phyloP scores from a whole-genome alignment of 2,888 invertebrate species.

The Physocephala rufipes region DNA sequence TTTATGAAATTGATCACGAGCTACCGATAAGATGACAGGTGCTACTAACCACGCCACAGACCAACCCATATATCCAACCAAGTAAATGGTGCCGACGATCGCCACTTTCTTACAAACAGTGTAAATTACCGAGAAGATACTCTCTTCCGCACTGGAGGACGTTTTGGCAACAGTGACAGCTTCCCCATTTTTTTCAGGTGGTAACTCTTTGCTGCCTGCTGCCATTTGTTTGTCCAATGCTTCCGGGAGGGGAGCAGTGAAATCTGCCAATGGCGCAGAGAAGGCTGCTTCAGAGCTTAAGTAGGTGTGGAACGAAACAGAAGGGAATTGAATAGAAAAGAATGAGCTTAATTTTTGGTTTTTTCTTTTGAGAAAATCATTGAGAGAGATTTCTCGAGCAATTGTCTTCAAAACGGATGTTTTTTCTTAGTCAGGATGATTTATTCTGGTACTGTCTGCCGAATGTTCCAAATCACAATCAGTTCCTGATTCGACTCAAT shows the following conservation, averaged over 20 bases:
- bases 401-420: too few species aligned
- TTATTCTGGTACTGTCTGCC: too few species aligned
- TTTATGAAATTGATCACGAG: slow-evolving; percentile 81
- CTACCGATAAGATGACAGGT: slow-evolving; percentile 81
- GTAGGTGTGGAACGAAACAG: neutral
- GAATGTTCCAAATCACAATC: too few species aligned
- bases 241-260: slow-evolving; percentile 34
- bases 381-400: too few species aligned
- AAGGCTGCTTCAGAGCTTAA: neutral
- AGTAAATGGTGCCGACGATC: slow-evolving; percentile 79
- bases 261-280: slow-evolving; percentile 42
- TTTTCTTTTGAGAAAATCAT: too few species aligned
- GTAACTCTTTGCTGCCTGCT: slow-evolving; percentile 42
- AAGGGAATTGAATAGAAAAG: too few species aligned
- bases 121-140: slow-evolving; percentile 71
- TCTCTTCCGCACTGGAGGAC: slow-evolving; percentile 52
- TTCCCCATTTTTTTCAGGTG: slow-evolving; percentile 30
- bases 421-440: too few species aligned
- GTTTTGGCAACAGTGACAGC: slow-evolving; percentile 30
- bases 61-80: slow-evolving; percentile 87
- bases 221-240: slow-evolving; percentile 33
- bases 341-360: too few species aligned
- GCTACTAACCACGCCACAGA: slow-evolving; percentile 81
- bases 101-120: slow-evolving; percentile 75
- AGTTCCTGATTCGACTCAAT: too few species aligned